Conservation (phyloP, 2,888 invertebrate genomes). For the Agrotis ipsilon region DNA sequence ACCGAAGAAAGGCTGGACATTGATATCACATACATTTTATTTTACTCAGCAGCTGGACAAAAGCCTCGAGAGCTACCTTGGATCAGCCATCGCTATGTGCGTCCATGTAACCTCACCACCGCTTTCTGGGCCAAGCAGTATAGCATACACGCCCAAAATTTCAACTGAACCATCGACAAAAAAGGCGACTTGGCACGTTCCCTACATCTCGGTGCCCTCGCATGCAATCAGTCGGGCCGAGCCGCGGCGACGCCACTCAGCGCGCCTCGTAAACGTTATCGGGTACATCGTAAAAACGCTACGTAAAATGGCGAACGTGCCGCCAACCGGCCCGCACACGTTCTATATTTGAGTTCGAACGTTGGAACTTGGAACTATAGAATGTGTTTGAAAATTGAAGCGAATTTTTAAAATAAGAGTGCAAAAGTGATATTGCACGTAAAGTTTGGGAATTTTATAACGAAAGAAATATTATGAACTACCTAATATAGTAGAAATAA, state of each 20-base stretch:
- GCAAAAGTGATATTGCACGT: slow-evolving; percentile 5
- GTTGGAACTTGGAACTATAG: slow-evolving; percentile 51
- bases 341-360: slow-evolving; percentile 60
- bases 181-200: slow-evolving; percentile 35
- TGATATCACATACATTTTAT: background rate
- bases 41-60: too few species aligned
- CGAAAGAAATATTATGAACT: background rate
- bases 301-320: slow-evolving; percentile 87
- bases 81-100: too few species aligned
- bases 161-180: slow-evolving; percentile 40
- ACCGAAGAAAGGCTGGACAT: background rate
- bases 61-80: too few species aligned
- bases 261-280: slow-evolving; percentile 90
- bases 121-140: too few species aligned
- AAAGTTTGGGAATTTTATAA: background rate
- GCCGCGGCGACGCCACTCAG: slow-evolving; percentile 89
- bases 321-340: slow-evolving; percentile 68
- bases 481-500: too few species aligned
- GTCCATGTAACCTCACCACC: too few species aligned
- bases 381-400: slow-evolving; percentile 39
- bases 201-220: slow-evolving; percentile 71
- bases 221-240: slow-evolving; percentile 88
- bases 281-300: slow-evolving; percentile 89
- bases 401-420: slow-evolving; percentile 10
- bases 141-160: background rate